These are phyloP conservation scores for Lomographa bimaculata DNA, from an alignment of 2,888 invertebrate genomes.

Conservation along the genomic window DNA sequence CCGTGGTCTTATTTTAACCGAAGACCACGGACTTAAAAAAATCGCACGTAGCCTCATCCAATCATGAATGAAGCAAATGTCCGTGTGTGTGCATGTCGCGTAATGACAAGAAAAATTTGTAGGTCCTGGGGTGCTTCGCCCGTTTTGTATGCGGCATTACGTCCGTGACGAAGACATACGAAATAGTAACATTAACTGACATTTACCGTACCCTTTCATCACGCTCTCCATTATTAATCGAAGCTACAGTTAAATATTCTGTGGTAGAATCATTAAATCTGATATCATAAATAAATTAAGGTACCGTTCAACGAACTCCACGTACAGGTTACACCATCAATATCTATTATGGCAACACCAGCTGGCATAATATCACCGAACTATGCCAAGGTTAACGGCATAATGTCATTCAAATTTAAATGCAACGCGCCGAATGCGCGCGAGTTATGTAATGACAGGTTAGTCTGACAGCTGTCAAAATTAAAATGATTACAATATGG, in stretches of 20 bases:
- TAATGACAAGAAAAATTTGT: too few species aligned
- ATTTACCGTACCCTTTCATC: too few species aligned
- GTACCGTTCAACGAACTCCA: conserved; percentile 31
- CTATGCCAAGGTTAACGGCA: conserved; percentile 33
- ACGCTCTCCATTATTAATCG: neutral
- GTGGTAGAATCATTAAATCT: too few species aligned
- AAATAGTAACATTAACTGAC: too few species aligned
- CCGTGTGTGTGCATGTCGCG: too few species aligned
- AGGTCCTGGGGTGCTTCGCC: too few species aligned
- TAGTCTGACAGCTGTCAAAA: conserved; percentile 30
- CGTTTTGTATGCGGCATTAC: too few species aligned
- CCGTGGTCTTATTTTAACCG: too few species aligned
- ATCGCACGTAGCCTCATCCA: too few species aligned
- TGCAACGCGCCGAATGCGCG: conserved; percentile 19
- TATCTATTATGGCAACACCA: conserved; percentile 30
- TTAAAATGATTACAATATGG: conserved; percentile 23
- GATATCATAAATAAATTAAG: conserved; percentile 1
- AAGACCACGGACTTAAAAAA: too few species aligned
- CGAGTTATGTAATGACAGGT: conserved; percentile 22
- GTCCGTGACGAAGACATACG: too few species aligned
- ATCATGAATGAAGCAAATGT: too few species aligned
- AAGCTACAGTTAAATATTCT: neutral
- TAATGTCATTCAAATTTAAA: conserved; percentile 30
- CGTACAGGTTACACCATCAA: conserved; percentile 37
- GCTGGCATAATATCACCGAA: conserved; percentile 29